These are phyloP conservation scores for Drosophila mulleri DNA, from an alignment of 2,888 invertebrate genomes.

Conservation along the genomic window DNA sequence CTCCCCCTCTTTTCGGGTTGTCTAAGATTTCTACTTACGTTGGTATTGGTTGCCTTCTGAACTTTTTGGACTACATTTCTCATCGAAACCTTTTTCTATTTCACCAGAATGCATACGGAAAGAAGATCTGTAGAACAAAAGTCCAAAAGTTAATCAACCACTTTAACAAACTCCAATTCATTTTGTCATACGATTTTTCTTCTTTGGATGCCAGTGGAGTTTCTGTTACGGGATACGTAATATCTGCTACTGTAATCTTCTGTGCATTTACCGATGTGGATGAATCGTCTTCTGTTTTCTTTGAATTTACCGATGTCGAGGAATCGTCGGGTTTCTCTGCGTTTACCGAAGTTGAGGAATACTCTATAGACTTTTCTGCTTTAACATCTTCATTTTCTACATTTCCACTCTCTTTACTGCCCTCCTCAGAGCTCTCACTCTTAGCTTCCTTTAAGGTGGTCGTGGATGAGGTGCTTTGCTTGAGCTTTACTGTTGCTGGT, in stretches of 20 bases:
- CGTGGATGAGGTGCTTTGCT: constrained; percentile 10
- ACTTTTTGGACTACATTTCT: background rate
- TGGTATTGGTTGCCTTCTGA: background rate
- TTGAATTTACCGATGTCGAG: too few species aligned
- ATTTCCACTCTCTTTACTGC: too few species aligned
- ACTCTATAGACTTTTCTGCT: background rate
- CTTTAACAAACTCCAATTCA: background rate
- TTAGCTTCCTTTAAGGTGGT: constrained; percentile 15
- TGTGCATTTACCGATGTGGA: too few species aligned
- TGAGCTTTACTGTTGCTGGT: background rate
- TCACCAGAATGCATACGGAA: constrained; percentile 45
- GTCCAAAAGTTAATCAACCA: background rate
- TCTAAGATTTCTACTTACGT: constrained; percentile 30
- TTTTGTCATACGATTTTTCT: constrained; percentile 3
- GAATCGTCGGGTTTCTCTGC: too few species aligned
- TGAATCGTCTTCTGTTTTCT: too few species aligned
- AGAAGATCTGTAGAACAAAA: constrained; percentile 2
- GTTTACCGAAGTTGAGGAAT: too few species aligned
- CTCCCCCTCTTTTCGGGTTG: background rate
- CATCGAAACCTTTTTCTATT: background rate
- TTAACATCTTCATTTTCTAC: background rate
- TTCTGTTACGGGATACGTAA: too few species aligned
- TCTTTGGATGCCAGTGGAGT: too few species aligned
- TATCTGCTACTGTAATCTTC: too few species aligned
- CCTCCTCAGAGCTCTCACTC: background rate